Percentiles rank a stretch among this genome's conserved stretches.
phyloP scores from a whole-genome alignment of 2,797 vertebrate genomes.

The Neosalanx taihuensis region DNA sequence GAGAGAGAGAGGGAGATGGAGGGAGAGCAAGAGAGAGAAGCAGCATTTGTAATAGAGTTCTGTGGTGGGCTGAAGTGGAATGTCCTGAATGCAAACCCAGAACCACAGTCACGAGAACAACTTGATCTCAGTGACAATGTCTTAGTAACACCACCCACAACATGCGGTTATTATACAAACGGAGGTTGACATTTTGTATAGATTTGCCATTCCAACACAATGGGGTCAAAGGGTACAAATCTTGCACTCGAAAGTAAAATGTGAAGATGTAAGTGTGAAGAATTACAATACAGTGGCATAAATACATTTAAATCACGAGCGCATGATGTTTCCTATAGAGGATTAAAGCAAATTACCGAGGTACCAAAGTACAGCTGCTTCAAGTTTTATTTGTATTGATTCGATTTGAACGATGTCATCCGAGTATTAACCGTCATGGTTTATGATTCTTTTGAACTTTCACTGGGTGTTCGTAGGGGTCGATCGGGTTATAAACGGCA shows the following conservation, averaged over 20 bases:
- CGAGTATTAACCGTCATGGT: neutral
- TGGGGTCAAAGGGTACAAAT: too few relatives aligned
- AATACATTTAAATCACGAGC: neutral
- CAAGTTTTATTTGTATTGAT: too few relatives aligned
- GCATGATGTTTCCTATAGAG: neutral
- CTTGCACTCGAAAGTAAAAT: too few relatives aligned
- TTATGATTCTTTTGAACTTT: neutral
- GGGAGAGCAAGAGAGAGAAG: neutral
- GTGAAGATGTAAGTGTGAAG: neutral
- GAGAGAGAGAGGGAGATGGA: neutral
- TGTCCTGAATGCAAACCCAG: neutral
- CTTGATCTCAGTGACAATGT: neutral
- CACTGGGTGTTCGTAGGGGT: neutral
- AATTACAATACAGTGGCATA: neutral
- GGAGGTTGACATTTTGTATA: neutral
- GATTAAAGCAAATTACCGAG: neutral
- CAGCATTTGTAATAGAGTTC: constrained; percentile 3
- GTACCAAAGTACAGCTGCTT: too few relatives aligned
- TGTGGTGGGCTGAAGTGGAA: neutral
- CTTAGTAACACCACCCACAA: neutral
- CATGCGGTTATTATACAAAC: neutral
- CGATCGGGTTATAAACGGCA: neutral
- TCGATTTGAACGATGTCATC: neutral
- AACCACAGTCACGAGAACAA: neutral
- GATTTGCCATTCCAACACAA: neutral